Conservation (phyloP, 1,140 invertebrate species). For the Apocrypta bakeri region DNA sequence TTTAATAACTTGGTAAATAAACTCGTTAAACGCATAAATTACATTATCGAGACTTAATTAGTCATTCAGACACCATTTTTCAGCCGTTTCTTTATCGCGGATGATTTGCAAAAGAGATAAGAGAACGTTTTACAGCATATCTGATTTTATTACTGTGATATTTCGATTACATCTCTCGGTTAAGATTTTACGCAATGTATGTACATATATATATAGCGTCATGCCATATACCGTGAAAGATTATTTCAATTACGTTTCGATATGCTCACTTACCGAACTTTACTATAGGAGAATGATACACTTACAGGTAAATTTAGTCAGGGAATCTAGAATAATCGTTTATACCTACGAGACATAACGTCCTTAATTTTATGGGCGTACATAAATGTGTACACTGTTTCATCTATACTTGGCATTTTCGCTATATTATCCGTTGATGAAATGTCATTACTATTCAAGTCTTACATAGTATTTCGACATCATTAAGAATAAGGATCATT, state of each 20-base stretch:
- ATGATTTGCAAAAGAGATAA: constrained; percentile 2
- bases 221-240: neutral
- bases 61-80: constrained; percentile 13
- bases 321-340: constrained; percentile 1
- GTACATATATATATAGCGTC: neutral
- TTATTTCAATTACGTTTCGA: constrained; percentile 38
- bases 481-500: no score
- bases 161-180: constrained; percentile 5
- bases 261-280: constrained; percentile 4
- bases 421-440: no score
- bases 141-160: constrained; percentile 9
- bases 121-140: constrained; percentile 2
- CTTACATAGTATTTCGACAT: neutral
- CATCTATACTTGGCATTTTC: no score
- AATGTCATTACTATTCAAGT: neutral
- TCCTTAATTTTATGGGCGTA: no score
- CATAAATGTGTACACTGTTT: no score
- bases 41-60: neutral
- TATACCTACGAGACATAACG: neutral
- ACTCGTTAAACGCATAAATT: neutral
- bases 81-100: neutral
- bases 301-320: neutral
- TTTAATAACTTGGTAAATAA: no score
- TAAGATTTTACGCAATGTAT: constrained; percentile 26
- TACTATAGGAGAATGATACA: constrained; percentile 1